Conservation (phyloP, 2,113 vertebrate species). For the Eurypyga helias region DNA sequence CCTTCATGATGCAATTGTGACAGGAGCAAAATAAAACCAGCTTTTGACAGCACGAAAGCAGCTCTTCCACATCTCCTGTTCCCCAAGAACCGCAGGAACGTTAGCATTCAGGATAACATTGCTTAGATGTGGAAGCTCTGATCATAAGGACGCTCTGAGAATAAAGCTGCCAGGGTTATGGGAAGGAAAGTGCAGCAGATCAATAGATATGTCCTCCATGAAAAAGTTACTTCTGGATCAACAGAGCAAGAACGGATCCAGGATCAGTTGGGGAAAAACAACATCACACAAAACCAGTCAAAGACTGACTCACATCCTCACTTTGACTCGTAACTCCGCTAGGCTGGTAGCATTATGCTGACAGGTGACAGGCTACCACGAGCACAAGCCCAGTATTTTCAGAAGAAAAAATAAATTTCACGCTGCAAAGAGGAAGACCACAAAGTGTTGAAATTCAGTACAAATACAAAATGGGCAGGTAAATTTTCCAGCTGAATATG, state of each 20-base stretch:
- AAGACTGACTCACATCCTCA: constrained; percentile 39
- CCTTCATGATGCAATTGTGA: not conserved
- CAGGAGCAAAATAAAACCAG: not conserved
- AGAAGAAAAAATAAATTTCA: not conserved
- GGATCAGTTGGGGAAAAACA: constrained; percentile 8
- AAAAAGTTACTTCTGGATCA: constrained; percentile 33
- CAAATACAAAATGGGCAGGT: not conserved
- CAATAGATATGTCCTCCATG: constrained; percentile 25
- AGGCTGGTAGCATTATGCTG: not conserved
- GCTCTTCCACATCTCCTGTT: not conserved
- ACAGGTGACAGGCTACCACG: not conserved
- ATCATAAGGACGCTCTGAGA: not conserved
- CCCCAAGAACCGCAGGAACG: not conserved
- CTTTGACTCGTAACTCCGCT: not conserved
- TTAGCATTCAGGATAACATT: not conserved
- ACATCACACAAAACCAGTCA: not conserved
- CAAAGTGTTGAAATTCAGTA: not conserved
- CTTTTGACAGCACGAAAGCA: not conserved
- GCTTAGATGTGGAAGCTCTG: not conserved
- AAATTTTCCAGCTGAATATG: not conserved
- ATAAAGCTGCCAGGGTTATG: not conserved
- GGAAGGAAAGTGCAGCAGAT: constrained; percentile 15
- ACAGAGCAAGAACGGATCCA: not conserved
- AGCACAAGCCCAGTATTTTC: constrained; percentile 29
- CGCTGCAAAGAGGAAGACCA: not conserved